Evolutionary conservation across 2,888 invertebrate species (phyloP).

Genomic region (Drosophila neutralis): DNA sequence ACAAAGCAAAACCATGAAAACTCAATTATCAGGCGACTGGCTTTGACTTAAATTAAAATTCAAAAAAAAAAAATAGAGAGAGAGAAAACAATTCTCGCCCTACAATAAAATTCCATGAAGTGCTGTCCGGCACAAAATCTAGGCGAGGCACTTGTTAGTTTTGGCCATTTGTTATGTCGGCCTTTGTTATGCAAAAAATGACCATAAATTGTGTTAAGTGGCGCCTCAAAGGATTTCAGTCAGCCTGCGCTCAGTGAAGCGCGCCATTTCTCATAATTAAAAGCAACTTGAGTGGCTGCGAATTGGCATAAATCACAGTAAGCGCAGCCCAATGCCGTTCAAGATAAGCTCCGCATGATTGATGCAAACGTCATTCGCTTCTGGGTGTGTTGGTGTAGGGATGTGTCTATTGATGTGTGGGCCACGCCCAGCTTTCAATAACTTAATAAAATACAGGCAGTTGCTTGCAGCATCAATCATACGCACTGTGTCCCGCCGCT

Average conservation of each 20-base stretch:
- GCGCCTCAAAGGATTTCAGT: constrained; percentile 32
- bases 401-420: background rate
- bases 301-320: constrained; percentile 65
- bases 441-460: constrained; percentile 41
- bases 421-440: constrained; percentile 24
- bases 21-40: constrained; percentile 57
- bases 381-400: background rate
- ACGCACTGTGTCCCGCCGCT: constrained; percentile 9
- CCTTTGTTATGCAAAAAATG: constrained; percentile 64
- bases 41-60: constrained; percentile 57
- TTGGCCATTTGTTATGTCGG: constrained; percentile 40
- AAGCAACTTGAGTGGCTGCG: constrained; percentile 56
- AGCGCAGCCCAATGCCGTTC: constrained; percentile 35
- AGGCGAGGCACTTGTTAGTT: constrained; percentile 47
- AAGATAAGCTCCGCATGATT: constrained; percentile 50
- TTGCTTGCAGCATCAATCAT: constrained; percentile 38
- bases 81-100: background rate
- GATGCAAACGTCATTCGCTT: constrained; percentile 27
- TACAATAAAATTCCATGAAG: constrained; percentile 5
- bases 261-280: constrained; percentile 65
- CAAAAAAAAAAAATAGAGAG: constrained; percentile 27
- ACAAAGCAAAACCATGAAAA: constrained; percentile 45
- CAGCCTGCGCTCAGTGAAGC: constrained; percentile 16
- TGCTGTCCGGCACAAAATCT: constrained; percentile 17
- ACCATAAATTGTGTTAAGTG: constrained; percentile 71